A percentile compares a stretch with the other conserved stretches of the same genome.
Evolutionary conservation across 2,113 vertebrate genomes (phyloP).

Genomic region (Conger conger): DNA sequence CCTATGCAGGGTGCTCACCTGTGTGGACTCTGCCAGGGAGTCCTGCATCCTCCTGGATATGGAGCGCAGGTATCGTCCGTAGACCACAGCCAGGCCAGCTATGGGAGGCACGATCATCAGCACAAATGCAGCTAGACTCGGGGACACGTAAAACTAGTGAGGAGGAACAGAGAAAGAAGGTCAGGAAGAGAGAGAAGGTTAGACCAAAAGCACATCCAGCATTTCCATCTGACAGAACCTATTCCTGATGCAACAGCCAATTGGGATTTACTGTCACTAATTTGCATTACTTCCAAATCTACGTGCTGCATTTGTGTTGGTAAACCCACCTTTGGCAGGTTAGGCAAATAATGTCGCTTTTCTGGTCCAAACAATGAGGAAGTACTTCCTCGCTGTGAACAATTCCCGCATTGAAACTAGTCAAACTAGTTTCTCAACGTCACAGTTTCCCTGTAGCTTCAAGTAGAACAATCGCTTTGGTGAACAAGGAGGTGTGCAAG

Average conservation of each 20-base stretch:
- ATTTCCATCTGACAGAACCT: background rate
- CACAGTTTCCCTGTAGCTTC: no score
- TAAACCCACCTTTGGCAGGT: background rate
- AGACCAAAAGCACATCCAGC: background rate
- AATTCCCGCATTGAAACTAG: background rate
- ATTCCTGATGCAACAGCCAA: background rate
- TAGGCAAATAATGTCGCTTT: background rate
- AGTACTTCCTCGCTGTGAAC: background rate
- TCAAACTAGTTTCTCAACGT: background rate
- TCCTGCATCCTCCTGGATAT: slow-evolving; percentile 89
- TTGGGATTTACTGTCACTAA: background rate
- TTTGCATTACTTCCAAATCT: background rate
- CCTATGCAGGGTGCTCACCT: slow-evolving; percentile 66
- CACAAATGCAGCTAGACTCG: slow-evolving; percentile 86
- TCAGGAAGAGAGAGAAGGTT: background rate
- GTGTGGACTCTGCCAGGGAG: slow-evolving; percentile 88
- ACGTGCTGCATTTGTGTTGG: background rate
- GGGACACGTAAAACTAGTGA: slow-evolving; percentile 88
- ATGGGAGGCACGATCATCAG: slow-evolving; percentile 87
- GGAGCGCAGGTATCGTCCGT: slow-evolving; percentile 85
- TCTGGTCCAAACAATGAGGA: background rate
- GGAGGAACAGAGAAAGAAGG: background rate
- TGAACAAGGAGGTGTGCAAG: no score
- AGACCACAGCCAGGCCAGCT: slow-evolving; percentile 79
- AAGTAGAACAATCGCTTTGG: no score